Evolutionary conservation across 2,113 vertebrate species (phyloP), one percentile per base, ranked within the genome.

Genomic region (Castor canadensis): DNA sequence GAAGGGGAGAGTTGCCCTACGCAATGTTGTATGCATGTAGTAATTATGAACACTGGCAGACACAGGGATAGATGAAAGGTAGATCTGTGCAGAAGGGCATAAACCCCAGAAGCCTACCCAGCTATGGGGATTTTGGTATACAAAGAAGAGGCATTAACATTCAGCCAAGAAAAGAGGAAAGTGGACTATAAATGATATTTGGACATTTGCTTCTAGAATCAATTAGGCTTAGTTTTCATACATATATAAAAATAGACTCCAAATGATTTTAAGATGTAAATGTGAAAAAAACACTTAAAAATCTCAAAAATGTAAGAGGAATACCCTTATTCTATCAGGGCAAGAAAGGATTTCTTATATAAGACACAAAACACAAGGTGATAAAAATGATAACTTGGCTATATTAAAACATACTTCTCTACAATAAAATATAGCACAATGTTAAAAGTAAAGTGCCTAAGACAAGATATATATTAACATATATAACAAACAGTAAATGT

Each of bases 191-290:
- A 58, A 7, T 88, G 32, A 43, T 30, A 66, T 3, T 40, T 9
- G 13, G 5, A 56, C 11, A 93, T 58, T 30, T 58, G 40, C 4
- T 58, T 86, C 60, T 89, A 32, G 26, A 87, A 92, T 60, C 20
- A 90, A 56, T 56, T 60, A 73, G 35, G 69, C 49, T 83, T 93
- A 32, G 32, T 96, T 89, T 56, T 87, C 4, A 52, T 77, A 22
- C 20, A 58, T 73, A 84, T 3, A 75, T 80, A 80, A 84, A 91
- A 93, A 83, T 30, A 40, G 66, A 82, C 24, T 79, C 56, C 32
- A 66, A 87, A 89, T 73, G 9, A 72, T 87, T 93, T 94, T 73
- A 95, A 93, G 62, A 47, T 9, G 24, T 24, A 76, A 82, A 85
- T 58, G 5, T 67, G 58, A 91, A 66, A 54, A 88, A 93, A 64